These are phyloP conservation scores for Neocloeon triangulifer DNA, from an alignment of 1,140 invertebrate species.

Conservation along the genomic window DNA sequence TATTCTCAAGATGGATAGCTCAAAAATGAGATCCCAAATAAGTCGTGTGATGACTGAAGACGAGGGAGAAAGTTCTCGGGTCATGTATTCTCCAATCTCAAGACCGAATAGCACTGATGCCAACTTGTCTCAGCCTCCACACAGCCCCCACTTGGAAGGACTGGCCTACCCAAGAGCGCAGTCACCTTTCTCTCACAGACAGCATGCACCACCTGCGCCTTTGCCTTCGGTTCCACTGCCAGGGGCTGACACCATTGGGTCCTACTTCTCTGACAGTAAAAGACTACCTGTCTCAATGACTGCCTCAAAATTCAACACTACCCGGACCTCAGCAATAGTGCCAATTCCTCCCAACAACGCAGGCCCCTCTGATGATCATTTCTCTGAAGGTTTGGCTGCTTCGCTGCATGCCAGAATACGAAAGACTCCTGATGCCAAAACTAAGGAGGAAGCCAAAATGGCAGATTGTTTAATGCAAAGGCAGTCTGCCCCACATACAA, in stretches of 20 bases:
- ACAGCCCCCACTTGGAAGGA: slow-evolving; percentile 6
- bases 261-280: slow-evolving; percentile 37
- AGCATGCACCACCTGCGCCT: slow-evolving; percentile 20
- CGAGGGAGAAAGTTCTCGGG: slow-evolving; percentile 9
- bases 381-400: slow-evolving; percentile 57
- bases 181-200: slow-evolving; percentile 8
- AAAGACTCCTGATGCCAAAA: no score
- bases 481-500: no score
- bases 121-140: slow-evolving; percentile 6
- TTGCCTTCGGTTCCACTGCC: slow-evolving; percentile 35
- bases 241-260: slow-evolving; percentile 43
- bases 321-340: no score
- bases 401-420: slow-evolving; percentile 55
- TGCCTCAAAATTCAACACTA: no score
- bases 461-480: no score
- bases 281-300: slow-evolving; percentile 16
- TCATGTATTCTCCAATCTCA: slow-evolving; percentile 44
- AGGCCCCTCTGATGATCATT: slow-evolving; percentile 21
- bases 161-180: slow-evolving; percentile 5
- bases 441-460: no score
- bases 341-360: slow-evolving; percentile 18
- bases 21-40: no score
- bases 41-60: no score
- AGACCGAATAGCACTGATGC: slow-evolving; percentile 34
- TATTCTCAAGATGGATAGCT: neutral